Conservation (phyloP, 2,797 vertebrate genomes). For the Chrysolophus pictus region DNA sequence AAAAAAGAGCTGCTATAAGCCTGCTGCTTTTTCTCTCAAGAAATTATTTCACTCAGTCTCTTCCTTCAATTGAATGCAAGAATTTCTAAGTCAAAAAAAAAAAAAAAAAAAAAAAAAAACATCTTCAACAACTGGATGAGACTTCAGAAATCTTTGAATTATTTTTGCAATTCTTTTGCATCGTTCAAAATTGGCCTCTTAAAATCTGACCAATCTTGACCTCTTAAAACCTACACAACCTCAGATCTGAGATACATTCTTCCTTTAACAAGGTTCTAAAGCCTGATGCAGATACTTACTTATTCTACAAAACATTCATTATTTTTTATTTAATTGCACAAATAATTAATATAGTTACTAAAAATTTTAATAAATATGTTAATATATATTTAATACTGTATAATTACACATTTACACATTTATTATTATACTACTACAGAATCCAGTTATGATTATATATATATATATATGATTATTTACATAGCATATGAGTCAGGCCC, state of each 20-base stretch:
- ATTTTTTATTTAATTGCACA: not conserved
- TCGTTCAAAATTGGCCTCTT: not conserved
- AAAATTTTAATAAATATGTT: not conserved
- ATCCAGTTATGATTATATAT: not conserved
- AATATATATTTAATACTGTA: not conserved
- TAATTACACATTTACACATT: not conserved
- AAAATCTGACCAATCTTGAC: not conserved
- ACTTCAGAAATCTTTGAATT: not conserved
- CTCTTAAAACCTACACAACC: not conserved
- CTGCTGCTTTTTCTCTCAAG: not conserved
- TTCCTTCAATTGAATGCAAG: not conserved
- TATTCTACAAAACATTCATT: not conserved
- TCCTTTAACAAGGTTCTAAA: not conserved
- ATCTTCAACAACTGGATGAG: fast-evolving
- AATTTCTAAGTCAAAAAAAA: not conserved
- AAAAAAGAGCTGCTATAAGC: not conserved
- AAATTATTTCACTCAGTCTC: not conserved
- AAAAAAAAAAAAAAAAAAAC: not conserved
- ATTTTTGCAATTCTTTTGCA: not conserved
- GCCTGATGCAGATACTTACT: fast-evolving
- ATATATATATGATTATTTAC: not conserved
- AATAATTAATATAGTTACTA: not conserved
- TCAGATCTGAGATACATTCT: not conserved
- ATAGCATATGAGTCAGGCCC: not conserved
- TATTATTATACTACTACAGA: not conserved